A percentile compares a stretch with the other conserved stretches of the same genome.
Evolutionary conservation across 2,113 vertebrate genomes (phyloP).

Genomic region (Arvicanthis niloticus): DNA sequence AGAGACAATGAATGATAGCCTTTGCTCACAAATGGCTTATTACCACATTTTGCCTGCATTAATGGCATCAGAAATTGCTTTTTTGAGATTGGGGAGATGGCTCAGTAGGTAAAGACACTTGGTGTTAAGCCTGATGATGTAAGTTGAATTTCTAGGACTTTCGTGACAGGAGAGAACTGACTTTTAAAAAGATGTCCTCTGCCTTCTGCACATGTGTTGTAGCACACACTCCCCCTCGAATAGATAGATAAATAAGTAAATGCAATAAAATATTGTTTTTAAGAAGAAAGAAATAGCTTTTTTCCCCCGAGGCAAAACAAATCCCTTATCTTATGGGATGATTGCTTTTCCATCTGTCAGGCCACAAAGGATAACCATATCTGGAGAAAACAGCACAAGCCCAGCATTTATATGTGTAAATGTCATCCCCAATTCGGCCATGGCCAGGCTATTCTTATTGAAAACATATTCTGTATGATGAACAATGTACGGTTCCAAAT

Average conservation of each 20-base stretch:
- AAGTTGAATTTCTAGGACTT: neutral
- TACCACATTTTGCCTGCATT: neutral
- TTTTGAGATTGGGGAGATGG: too few species aligned
- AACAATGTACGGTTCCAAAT: neutral
- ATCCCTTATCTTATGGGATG: neutral
- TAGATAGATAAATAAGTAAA: neutral
- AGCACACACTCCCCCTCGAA: neutral
- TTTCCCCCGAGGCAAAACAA: neutral
- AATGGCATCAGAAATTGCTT: neutral
- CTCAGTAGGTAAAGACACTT: neutral
- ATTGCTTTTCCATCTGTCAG: neutral
- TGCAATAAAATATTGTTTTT: neutral
- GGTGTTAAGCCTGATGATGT: neutral
- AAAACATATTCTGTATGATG: constrained; percentile 4
- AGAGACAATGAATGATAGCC: neutral
- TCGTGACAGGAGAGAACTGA: neutral
- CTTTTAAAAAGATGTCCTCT: neutral
- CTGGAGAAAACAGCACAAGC: neutral
- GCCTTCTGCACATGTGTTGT: neutral
- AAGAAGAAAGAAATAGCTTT: constrained; percentile 22
- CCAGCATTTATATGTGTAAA: neutral
- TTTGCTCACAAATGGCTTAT: neutral
- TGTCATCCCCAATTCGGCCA: neutral
- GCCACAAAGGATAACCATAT: neutral
- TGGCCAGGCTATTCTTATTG: neutral